A percentile compares a stretch with the other conserved stretches of the same genome.
These are phyloP conservation scores for Musca vetustissima DNA, from an alignment of 1,140 invertebrate species.

Conservation along the genomic window DNA sequence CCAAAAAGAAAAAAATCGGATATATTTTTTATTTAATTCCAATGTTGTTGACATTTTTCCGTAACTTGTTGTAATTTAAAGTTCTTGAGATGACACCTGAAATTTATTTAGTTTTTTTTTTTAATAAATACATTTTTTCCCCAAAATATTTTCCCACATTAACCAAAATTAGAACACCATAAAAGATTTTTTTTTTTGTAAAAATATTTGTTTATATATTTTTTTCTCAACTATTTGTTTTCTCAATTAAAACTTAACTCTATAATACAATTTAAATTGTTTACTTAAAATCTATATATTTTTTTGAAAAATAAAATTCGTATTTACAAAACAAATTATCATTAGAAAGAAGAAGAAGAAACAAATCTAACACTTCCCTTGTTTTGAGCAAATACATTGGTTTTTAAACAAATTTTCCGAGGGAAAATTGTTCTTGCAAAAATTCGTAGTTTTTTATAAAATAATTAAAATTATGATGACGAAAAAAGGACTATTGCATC, in stretches of 20 bases:
- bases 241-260: conserved; percentile 8
- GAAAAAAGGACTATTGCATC: neutral
- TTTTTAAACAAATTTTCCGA: conserved; percentile 12
- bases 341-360: neutral
- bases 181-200: conserved; percentile 8
- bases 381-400: conserved; percentile 16
- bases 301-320: neutral
- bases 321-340: conserved; percentile 7
- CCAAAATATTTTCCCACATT: no score
- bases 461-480: neutral
- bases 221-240: conserved; percentile 14
- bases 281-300: conserved; percentile 9
- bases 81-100: no score
- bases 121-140: no score
- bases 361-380: conserved; percentile 15
- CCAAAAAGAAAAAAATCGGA: no score
- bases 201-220: conserved; percentile 18
- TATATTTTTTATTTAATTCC: no score
- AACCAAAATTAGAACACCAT: no score
- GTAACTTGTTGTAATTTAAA: no score
- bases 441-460: neutral
- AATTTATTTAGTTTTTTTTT: no score
- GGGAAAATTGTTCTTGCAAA: neutral
- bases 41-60: no score
- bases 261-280: conserved; percentile 1